Evolutionary conservation across 1,140 invertebrate genomes (phyloP).

Genomic region (Dermatophagoides farinae): DNA sequence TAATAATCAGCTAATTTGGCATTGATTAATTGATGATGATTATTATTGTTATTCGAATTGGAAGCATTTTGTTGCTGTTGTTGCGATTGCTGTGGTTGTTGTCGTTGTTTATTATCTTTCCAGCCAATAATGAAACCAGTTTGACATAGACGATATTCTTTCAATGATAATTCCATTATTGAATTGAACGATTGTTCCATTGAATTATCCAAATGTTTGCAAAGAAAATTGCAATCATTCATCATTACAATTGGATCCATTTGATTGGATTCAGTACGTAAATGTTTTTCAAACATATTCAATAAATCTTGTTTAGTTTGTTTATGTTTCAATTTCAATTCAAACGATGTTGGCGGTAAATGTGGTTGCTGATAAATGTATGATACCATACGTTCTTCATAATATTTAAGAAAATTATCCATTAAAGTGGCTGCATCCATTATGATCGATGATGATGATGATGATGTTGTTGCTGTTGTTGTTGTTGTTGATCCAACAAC

Average conservation of each 20-base stretch:
- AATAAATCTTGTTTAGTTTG: constrained; percentile 4
- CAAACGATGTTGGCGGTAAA: constrained; percentile 11
- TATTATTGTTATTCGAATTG: neutral
- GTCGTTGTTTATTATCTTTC: neutral
- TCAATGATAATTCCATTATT: neutral
- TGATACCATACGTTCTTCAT: neutral
- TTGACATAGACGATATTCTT: constrained; percentile 9
- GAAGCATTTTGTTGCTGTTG: neutral
- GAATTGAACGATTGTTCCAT: neutral
- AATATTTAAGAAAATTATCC: neutral
- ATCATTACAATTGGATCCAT: neutral
- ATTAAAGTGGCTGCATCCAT: neutral
- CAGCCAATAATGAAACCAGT: constrained; percentile 10
- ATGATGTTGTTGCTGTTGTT: too few relatives aligned
- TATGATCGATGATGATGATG: too few relatives aligned
- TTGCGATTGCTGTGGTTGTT: neutral
- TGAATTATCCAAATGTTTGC: neutral
- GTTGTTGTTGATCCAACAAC: too few relatives aligned
- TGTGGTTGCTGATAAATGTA: constrained; percentile 1
- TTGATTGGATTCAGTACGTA: neutral
- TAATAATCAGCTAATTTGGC: neutral
- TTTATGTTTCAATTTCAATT: neutral
- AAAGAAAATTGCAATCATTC: neutral
- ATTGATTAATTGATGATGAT: neutral
- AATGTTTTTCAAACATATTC: neutral